These are phyloP conservation scores for Cyprinodon tularosa DNA, from an alignment of 2,113 vertebrate species.

Conservation along the genomic window DNA sequence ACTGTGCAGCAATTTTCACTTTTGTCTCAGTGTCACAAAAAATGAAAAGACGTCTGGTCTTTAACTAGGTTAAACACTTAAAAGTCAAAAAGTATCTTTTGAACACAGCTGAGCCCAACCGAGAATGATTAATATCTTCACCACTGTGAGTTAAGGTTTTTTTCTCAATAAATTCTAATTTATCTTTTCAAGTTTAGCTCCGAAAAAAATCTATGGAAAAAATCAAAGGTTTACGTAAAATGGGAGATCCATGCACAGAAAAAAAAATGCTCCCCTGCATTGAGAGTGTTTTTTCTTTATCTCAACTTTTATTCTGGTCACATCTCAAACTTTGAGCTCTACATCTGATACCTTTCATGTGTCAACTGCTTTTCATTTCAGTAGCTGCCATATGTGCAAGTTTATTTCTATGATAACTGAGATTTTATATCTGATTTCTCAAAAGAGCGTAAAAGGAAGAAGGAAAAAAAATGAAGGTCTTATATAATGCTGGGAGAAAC, in stretches of 20 bases:
- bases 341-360: constrained; percentile 12
- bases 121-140: too few species aligned
- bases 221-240: not conserved
- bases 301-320: not conserved
- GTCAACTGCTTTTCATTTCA: constrained; percentile 11
- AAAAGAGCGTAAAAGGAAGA: not conserved
- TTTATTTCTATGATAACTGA: constrained; percentile 13
- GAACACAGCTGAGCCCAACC: too few species aligned
- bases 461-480: constrained; percentile 8
- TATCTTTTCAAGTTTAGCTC: not conserved
- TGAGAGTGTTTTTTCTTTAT: not conserved
- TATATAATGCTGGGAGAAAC: constrained; percentile 20
- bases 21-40: too few species aligned
- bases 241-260: not conserved
- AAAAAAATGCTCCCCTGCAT: not conserved
- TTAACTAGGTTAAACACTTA: too few species aligned
- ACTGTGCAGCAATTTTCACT: too few species aligned
- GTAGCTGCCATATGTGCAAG: not conserved
- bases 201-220: not conserved
- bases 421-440: constrained; percentile 25
- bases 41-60: too few species aligned
- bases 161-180: not conserved
- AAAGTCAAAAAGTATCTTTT: too few species aligned
- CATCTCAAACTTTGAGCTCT: not conserved
- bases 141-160: not conserved